Evolutionary conservation across 2,797 vertebrate genomes (phyloP).

Genomic region (Natrix natrix): DNA sequence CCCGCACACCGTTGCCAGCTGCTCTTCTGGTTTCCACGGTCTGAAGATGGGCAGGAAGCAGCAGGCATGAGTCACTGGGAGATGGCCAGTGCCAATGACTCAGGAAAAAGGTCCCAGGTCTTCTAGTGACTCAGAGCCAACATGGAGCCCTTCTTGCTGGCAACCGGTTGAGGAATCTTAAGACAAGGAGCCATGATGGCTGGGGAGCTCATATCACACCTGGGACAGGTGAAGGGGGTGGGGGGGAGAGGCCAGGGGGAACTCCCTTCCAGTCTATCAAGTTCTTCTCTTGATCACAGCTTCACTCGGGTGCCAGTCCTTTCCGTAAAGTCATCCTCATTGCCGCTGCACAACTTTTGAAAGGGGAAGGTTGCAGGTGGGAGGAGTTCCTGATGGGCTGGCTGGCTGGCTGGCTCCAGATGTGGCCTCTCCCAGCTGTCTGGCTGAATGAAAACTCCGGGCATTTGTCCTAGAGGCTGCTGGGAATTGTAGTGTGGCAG

Average conservation of each 20-base stretch:
- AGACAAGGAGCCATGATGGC: neutral
- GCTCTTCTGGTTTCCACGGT: too few species aligned
- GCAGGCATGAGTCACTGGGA: neutral
- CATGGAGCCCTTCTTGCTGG: neutral
- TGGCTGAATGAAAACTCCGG: neutral
- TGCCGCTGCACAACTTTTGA: neutral
- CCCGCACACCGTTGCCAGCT: too few species aligned
- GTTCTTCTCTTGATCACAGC: neutral
- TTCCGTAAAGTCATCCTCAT: neutral
- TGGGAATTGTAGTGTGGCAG: neutral
- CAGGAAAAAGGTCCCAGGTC: neutral
- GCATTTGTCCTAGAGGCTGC: neutral
- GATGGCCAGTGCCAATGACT: neutral
- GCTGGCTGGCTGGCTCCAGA: neutral
- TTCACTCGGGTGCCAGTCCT: neutral
- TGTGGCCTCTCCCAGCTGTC: neutral
- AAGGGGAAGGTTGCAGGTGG: neutral
- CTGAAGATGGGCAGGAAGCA: neutral
- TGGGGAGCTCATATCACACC: neutral
- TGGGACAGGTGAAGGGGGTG: neutral
- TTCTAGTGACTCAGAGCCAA: neutral
- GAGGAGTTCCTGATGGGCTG: neutral
- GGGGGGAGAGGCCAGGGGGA: neutral
- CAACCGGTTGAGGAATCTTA: neutral
- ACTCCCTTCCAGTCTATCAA: neutral